These are phyloP conservation scores for Lasaia peninsularis DNA, from an alignment of 1,140 invertebrate species.

Conservation along the genomic window DNA sequence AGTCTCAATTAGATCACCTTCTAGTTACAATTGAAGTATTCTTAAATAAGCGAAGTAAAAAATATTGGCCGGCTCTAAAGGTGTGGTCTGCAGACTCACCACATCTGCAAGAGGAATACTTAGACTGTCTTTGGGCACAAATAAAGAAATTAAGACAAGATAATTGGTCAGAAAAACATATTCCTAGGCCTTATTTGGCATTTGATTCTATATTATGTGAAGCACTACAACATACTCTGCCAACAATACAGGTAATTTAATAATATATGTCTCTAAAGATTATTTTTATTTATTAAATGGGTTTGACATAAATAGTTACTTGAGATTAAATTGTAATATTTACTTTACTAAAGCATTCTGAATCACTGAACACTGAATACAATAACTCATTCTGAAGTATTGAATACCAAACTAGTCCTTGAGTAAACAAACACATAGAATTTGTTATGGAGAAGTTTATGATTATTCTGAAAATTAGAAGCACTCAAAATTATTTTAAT, in stretches of 20 bases:
- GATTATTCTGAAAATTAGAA: too few relatives aligned
- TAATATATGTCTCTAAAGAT: too few relatives aligned
- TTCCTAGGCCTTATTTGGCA: slow-evolving; percentile 94
- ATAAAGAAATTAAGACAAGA: slow-evolving; percentile 91
- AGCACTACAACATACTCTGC: slow-evolving; percentile 96
- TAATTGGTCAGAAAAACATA: slow-evolving; percentile 98
- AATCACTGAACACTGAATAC: too few relatives aligned
- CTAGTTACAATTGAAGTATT: slow-evolving; percentile 96
- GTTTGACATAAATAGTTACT: too few relatives aligned
- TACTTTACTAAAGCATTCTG: too few relatives aligned
- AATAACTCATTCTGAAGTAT: too few relatives aligned
- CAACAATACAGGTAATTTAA: slow-evolving; percentile 81
- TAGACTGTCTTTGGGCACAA: slow-evolving; percentile 98
- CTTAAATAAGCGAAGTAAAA: slow-evolving; percentile 94
- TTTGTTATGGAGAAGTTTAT: too few relatives aligned
- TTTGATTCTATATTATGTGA: slow-evolving; percentile 97
- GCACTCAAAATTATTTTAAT: too few relatives aligned
- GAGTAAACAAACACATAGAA: too few relatives aligned
- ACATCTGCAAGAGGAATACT: slow-evolving; percentile 98
- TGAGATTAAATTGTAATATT: too few relatives aligned
- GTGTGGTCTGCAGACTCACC: slow-evolving; percentile 95
- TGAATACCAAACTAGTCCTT: too few relatives aligned
- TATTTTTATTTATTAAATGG: too few relatives aligned
- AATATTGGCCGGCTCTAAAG: slow-evolving; percentile 92
- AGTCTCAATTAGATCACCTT: slow-evolving; percentile 94